A percentile compares a stretch with the other conserved stretches of the same genome.
These are phyloP conservation scores for Tetragnatha montana DNA, from an alignment of 2,888 invertebrate species.

Conservation along the genomic window DNA sequence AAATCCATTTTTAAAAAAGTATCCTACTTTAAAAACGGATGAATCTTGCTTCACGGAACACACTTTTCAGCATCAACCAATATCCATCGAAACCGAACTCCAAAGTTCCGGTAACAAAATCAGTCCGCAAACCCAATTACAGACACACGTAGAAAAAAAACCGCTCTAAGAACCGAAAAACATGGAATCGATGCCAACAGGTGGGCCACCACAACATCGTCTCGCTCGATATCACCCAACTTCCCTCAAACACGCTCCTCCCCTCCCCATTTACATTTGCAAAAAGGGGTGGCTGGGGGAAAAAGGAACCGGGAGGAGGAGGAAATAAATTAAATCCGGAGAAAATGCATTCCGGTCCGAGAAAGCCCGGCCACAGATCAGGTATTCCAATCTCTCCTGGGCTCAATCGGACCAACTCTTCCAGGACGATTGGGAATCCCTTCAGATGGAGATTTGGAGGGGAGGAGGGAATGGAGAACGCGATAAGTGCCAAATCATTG, in stretches of 20 bases:
- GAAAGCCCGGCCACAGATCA: conserved; percentile 25
- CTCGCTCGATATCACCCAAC: background rate
- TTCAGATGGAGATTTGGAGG: conserved; percentile 52
- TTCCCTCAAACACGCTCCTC: background rate
- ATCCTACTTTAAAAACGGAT: no score
- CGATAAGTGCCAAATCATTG: no score
- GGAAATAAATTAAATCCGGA: conserved; percentile 23
- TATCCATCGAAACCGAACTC: no score
- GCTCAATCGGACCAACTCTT: conserved; percentile 23
- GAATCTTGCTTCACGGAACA: no score
- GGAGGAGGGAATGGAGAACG: conserved; percentile 6
- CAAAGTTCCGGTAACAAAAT: no score
- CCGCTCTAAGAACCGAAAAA: background rate
- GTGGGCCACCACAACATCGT: background rate
- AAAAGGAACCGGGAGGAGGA: background rate
- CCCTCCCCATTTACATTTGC: background rate
- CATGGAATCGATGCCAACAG: background rate
- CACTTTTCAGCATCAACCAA: no score
- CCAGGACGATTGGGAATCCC: conserved; percentile 20
- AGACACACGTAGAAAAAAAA: no score
- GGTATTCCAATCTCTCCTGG: conserved; percentile 34
- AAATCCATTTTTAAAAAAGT: no score
- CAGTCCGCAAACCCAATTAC: no score
- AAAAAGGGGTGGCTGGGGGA: background rate
- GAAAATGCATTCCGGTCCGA: background rate